A percentile compares a stretch with the other conserved stretches of the same genome.
Evolutionary conservation across 2,888 invertebrate species (phyloP).

Genomic region (Meteorus cinctellus): DNA sequence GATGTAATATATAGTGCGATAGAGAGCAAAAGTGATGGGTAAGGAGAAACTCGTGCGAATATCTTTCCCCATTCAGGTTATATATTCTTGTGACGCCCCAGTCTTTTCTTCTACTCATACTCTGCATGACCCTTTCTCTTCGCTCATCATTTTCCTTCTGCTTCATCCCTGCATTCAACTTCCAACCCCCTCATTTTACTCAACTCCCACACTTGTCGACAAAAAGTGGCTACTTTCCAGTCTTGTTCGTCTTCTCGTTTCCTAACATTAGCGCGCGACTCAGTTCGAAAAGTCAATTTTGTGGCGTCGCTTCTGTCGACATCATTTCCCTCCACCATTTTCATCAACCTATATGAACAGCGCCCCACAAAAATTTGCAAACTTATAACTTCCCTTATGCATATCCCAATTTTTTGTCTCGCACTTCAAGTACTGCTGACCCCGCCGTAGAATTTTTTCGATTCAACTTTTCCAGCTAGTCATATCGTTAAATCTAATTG

Average conservation of each 20-base stretch:
- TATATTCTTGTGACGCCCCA: background rate
- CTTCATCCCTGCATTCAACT: background rate
- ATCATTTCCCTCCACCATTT: background rate
- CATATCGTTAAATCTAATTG: no score
- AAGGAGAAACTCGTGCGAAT: background rate
- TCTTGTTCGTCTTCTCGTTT: constrained; percentile 42
- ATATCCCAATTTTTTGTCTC: background rate
- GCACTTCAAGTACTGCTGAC: background rate
- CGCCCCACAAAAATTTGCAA: background rate
- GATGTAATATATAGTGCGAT: background rate
- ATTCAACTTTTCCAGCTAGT: no score
- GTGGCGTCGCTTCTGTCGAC: constrained; percentile 11
- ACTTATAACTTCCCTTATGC: background rate
- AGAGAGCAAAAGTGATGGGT: background rate
- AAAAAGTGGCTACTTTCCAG: constrained; percentile 26
- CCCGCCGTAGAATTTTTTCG: no score
- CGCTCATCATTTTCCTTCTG: background rate
- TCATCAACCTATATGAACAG: background rate
- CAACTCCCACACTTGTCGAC: background rate
- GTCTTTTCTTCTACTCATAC: background rate
- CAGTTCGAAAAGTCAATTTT: constrained; percentile 46
- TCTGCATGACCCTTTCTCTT: background rate
- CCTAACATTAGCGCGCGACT: constrained; percentile 33
- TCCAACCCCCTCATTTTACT: background rate
- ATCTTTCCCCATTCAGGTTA: background rate